Evolutionary conservation across 2,888 invertebrate species (phyloP), one percentile per base, ranked within the genome.

Genomic region (Phengaris alcon): DNA sequence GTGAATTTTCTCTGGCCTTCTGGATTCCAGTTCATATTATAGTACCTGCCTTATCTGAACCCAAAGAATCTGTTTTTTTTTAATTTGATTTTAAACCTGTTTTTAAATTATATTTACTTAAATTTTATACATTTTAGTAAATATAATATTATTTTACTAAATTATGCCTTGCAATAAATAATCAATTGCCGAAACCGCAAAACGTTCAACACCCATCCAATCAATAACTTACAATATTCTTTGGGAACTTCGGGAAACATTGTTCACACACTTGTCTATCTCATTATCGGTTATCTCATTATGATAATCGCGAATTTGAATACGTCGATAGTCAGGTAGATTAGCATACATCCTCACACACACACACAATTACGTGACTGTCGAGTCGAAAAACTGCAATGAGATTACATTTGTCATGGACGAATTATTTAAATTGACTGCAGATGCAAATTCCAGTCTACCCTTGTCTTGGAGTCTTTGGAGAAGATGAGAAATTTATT

Each of bases 361-460:
- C n/a, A n/a, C 90, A 88, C 84, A 88, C 89, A 91, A 91, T 90
- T 90, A 88, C 84, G 81, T 82, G 82, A 81, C 82, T 3, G 35
- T 35, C 35, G 84, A 83, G 83, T 85, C 83, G 80, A 80, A 84
- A 81, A 68, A 68, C 13, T 13, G 15, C 22, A 6, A 68, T 46
- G 12, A 5, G 68, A 83, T 85, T 87, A 83, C 87, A 87, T 90
- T 90, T 89, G 88, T 90, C 88, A 90, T 80, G 82, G 82, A 83
- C 81, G 83, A 90, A 89, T 91, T 91, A 91, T 92, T 92, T 85
- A 91, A 91, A 91, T 91, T 86, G 84, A 81, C 77, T 81, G 81
- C 80, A 83, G 22, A 68, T 22, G 8, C 68, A 68, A 68, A 59
- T 59, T 59, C 35, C 35, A 35, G 35, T 35, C 35, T 35, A 35